Evolutionary conservation across 2,888 invertebrate genomes (phyloP), one percentile per base, ranked within the genome.

Genomic region (Cataglyphis rosenhaueri): DNA sequence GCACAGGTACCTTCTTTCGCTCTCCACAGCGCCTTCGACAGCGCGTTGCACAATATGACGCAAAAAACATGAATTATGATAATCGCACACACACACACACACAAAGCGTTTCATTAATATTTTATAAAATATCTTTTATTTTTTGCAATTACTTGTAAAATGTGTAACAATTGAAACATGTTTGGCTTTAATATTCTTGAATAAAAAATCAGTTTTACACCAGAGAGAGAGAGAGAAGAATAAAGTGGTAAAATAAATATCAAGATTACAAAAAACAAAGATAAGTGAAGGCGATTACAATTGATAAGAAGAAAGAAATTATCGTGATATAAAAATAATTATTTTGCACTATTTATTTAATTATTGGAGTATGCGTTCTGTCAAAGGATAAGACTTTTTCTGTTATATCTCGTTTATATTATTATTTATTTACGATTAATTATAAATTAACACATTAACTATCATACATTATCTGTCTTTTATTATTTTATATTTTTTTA

Each of bases 1-100:
- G 78, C 41, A 55, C 18, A 21, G 29, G 32, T 71, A 78, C 83
- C 76, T 83, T 84, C 70, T 79, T 79, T 78, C 64, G 61, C 48
- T 65, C 61, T 83, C 57, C 48, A 9, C 32, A 55, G 29, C 66
- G 66, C 8, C 38, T 76, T 25, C 25, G 25, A 48, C 48, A 12
- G 21, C 32, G 8, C 41, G 38, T 68, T 32, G 66, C 41, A 74
- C 76, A 18, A 68, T 29, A 9, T 66, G 70, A 59, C 18, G 35
- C 41, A 75, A 75, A 48, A 44, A 61, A 8, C n/a, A 10, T 35
- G 41, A 59, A 25, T 25, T 64, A 55, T 25, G 10, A 44, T 61
- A 48, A 61, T 64, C 35, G 25, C 48, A 35, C 32, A 35, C 32
- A 35, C 8, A 38, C 0, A 35, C 6, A 35, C 32, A 35, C 8